These are phyloP conservation scores for Camponotus vicinus DNA, from an alignment of 1,140 invertebrate species.

Conservation along the genomic window DNA sequence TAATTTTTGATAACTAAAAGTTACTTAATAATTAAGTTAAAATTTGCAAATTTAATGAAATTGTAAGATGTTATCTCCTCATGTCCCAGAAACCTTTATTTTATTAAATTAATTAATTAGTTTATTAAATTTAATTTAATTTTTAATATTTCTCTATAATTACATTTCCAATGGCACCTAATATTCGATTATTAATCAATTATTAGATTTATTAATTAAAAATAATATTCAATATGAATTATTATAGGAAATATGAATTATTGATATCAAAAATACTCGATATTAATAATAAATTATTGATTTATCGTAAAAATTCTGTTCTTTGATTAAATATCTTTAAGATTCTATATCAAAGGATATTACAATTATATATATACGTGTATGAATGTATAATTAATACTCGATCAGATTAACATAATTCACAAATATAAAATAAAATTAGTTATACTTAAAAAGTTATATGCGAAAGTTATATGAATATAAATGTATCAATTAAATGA, in stretches of 20 bases:
- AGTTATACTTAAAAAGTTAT: not conserved
- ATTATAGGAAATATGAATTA: not conserved
- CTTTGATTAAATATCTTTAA: conserved; percentile 9
- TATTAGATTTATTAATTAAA: not conserved
- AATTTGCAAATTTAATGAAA: not conserved
- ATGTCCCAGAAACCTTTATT: not conserved
- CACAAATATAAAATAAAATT: not conserved
- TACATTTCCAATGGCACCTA: not conserved
- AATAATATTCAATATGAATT: too few relatives aligned
- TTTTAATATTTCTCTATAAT: conserved; percentile 13
- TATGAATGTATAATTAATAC: not conserved
- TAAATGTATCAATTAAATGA: not conserved
- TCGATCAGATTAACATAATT: not conserved
- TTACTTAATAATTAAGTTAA: conserved; percentile 18
- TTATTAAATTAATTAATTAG: too few relatives aligned
- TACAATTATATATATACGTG: not conserved
- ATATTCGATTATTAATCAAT: not conserved
- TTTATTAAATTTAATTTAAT: not conserved
- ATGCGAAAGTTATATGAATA: not conserved
- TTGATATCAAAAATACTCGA: not conserved
- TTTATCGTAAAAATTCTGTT: not conserved
- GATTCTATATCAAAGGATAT: not conserved
- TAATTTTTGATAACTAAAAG: not conserved
- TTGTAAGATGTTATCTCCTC: not conserved
- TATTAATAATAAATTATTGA: not conserved